phyloP scores from a whole-genome alignment of 2,113 vertebrate species.

The Muntiacus muntjak region DNA sequence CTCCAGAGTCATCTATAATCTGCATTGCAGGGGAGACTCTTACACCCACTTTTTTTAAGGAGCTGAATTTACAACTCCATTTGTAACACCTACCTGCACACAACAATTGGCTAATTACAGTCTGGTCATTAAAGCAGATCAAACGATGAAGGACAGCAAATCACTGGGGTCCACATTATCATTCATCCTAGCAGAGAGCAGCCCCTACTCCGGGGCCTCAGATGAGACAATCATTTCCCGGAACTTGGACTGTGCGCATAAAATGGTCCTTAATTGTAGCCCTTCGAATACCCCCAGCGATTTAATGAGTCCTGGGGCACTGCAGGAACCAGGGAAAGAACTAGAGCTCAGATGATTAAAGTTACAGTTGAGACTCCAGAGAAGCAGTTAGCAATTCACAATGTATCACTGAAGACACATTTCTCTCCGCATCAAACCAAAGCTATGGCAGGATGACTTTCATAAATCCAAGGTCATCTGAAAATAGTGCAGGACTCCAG shows the following conservation, averaged over 20 bases:
- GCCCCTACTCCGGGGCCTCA: neutral
- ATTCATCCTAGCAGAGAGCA: neutral
- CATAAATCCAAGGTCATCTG: neutral
- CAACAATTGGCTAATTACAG: slow-evolving; percentile 49
- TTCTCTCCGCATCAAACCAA: neutral
- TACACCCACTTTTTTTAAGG: neutral
- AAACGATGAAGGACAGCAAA: slow-evolving; percentile 43
- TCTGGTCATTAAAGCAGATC: slow-evolving; percentile 41
- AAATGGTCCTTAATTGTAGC: slow-evolving; percentile 15
- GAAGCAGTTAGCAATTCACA: neutral
- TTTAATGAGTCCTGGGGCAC: neutral
- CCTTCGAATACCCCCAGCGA: neutral
- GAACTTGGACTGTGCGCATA: neutral
- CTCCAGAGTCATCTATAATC: neutral
- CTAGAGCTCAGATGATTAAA: neutral
- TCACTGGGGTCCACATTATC: neutral
- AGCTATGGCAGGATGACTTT: neutral
- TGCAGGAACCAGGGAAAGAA: neutral
- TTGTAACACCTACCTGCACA: slow-evolving; percentile 35
- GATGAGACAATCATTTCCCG: slow-evolving; percentile 2
- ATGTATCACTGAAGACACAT: neutral
- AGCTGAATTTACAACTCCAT: slow-evolving; percentile 35
- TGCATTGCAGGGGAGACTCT: neutral
- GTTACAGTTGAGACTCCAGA: neutral
- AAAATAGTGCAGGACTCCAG: neutral